Evolutionary conservation across 2,797 vertebrate species (phyloP), one percentile per base, ranked within the genome.

Genomic region (Falco novaeseelandiae): DNA sequence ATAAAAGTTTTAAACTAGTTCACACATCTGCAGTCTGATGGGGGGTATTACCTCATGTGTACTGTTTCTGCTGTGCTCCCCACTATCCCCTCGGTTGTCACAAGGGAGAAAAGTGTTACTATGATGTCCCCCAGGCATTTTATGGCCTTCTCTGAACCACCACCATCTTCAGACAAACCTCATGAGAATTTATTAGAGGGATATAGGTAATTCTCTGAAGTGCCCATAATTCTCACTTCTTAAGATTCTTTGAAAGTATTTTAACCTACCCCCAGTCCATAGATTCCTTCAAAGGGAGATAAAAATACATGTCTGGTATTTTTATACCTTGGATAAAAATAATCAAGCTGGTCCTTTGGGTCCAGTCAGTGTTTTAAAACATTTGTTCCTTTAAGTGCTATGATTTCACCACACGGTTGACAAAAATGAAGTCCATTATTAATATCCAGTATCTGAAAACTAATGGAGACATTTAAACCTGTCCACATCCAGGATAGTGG

Each of bases 1-100:
- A 94, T 98, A 98, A 98, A 98, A 97, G 74, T 98, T 98, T 98
- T 97, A 98, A 98, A 97, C 97, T 97, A 97, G 96, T 98, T 98
- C 98, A 98, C 98, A 98, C 98, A 98, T 98, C 98, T 98, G 98
- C 92, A 93, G 93, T 97, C 94, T 97, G 95, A 96, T 61, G 93
- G 95, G 95, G 97, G 96, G 87, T 89, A 98, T 98, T 98, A 98
- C 97, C 96, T 98, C 98, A 98, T 97, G 72, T 72, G 82, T 91
- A 87, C 95, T 40, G 10, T 96, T 95, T 80, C 93, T 86, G 26
- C 44, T 4, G 9, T 81, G 58, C 54, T 93, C 91, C 74, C 86
- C 95, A 61, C 90, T 93, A 42, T 84, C 58, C 83, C 30, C 26
- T 87, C 23, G 10, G 63, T 87, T 91, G 77, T 89, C 48, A 1